Evolutionary conservation across 2,888 invertebrate species (phyloP), one percentile per base, ranked within the genome.

Genomic region (Cataglyphis altisquamis): DNA sequence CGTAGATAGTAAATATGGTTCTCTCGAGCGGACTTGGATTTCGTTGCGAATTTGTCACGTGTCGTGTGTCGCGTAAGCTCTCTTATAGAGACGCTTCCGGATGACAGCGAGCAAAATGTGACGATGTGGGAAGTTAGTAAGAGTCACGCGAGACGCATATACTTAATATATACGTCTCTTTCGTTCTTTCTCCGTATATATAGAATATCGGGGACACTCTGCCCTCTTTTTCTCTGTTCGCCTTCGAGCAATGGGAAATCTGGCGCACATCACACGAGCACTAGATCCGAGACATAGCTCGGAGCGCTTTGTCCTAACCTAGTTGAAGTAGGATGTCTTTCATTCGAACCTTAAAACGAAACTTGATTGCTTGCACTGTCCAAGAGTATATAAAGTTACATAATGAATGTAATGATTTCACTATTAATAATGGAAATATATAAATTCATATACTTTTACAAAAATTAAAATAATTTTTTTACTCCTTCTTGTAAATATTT

Each of bases 161-260:
- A 72, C 12, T 25, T 72, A 25, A 41, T 25, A 32, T 3, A 41
- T 25, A 32, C 12, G 57, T 62, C 10, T 68, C 52, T 86, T 75
- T 86, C 66, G 70, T 85, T 87, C 82, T 52, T 75, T 66, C 80
- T 18, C 48, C 62, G 36, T 52, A 67, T 64, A 60, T 60, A 52
- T 64, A 57, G 41, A 75, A 84, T 86, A 91, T 92, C 90, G 89
- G 83, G 92, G 89, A 83, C 91, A 87, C 82, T 74, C 67, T 83
- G 48, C 73, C 85, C 82, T 82, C 86, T 83, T 84, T 52, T 68
- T n/a, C 64, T 70, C 67, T 83, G 48, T 70, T 86, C 82, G 85
- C 86, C 85, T 85, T 87, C 32, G 74, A 70, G 68, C 87, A 87
- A 87, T 90, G 89, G 88, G 91, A 92, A 89, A 90, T 92, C 91